Conservation (phyloP, 2,888 invertebrate genomes). For the Xestia xanthographa region DNA sequence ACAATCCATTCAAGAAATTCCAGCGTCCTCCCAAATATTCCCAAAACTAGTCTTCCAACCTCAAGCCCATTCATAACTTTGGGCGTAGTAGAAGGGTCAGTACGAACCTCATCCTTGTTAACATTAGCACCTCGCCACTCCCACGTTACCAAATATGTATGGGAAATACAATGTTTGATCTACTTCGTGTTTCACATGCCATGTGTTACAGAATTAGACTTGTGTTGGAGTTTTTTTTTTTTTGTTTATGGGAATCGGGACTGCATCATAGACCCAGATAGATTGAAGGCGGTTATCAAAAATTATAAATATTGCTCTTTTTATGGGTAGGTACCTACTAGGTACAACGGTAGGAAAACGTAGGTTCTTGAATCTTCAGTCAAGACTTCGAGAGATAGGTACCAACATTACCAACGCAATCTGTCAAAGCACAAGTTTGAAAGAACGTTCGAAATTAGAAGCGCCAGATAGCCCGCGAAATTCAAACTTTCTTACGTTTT, state of each 20-base stretch:
- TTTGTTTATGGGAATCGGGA: not conserved
- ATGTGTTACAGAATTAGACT: slow-evolving; percentile 28
- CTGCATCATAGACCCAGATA: not conserved
- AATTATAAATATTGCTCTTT: no score
- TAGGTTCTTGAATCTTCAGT: no score
- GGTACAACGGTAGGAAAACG: no score
- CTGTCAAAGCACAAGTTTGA: no score
- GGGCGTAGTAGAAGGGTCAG: slow-evolving; percentile 66
- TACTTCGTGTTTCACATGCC: slow-evolving; percentile 65
- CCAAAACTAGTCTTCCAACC: slow-evolving; percentile 41
- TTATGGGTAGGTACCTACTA: no score
- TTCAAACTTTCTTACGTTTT: no score
- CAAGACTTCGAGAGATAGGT: no score
- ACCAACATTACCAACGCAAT: no score
- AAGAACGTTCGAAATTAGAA: no score
- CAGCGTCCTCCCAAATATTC: slow-evolving; percentile 20
- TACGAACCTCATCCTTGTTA: slow-evolving; percentile 77
- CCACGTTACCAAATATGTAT: slow-evolving; percentile 86
- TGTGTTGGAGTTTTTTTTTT: slow-evolving; percentile 1
- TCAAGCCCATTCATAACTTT: slow-evolving; percentile 71
- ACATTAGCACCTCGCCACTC: slow-evolving; percentile 87
- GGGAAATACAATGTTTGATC: slow-evolving; percentile 82
- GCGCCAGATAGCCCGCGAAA: no score
- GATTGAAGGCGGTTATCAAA: not conserved
- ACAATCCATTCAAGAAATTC: slow-evolving; percentile 33